Percentiles rank a stretch among this genome's conserved stretches.
Conservation (phyloP, 1,140 invertebrate species). For the Leptinotarsa texana region DNA sequence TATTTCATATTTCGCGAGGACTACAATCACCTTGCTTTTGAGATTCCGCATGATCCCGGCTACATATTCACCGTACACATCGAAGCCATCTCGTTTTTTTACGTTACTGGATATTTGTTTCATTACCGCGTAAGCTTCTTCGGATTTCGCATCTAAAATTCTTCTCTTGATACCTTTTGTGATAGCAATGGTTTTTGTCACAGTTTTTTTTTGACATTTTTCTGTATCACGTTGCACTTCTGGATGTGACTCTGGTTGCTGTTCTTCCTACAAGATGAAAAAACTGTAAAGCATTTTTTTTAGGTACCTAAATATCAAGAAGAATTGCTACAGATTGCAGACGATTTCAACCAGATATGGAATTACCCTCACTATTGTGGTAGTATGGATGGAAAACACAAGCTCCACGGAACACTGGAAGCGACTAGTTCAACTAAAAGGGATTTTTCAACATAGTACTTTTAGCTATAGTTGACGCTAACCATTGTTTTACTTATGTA, state of each 20-base stretch:
- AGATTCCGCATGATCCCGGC: not conserved
- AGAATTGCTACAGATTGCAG: slow-evolving; percentile 22
- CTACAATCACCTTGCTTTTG: not conserved
- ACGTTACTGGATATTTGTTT: not conserved
- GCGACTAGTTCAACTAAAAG: slow-evolving; percentile 61
- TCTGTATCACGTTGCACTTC: not conserved
- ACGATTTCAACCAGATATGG: slow-evolving; percentile 4
- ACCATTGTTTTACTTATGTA: slow-evolving; percentile 57
- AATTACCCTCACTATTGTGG: too few relatives aligned
- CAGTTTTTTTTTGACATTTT: slow-evolving; percentile 11
- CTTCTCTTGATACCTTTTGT: too few relatives aligned
- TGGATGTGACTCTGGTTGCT: not conserved
- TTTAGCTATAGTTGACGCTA: slow-evolving; percentile 58
- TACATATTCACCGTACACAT: not conserved
- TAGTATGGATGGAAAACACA: slow-evolving; percentile 33
- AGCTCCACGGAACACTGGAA: slow-evolving; percentile 44
- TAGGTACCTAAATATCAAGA: slow-evolving; percentile 10
- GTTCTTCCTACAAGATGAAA: not conserved
- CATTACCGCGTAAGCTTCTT: not conserved
- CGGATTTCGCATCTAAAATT: not conserved
- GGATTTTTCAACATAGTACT: slow-evolving; percentile 58
- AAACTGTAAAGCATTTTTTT: not conserved
- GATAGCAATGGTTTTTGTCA: not conserved
- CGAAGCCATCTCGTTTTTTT: not conserved
- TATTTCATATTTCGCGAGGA: not conserved